phyloP scores from a whole-genome alignment of 2,888 invertebrate species.

The Idaea biselata region DNA sequence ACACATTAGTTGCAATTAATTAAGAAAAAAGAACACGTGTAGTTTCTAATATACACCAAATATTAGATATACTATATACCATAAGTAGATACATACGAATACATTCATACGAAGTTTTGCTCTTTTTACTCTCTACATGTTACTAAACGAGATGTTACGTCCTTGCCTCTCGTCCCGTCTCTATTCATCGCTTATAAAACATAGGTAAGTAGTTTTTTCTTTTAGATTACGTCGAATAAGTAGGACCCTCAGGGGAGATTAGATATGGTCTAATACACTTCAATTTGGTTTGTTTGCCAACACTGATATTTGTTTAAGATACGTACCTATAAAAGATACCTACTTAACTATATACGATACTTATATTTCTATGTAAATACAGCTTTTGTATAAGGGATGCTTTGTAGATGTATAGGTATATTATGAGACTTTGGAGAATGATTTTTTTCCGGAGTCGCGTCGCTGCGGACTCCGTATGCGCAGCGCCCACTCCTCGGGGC shows the following conservation, averaged over 20 bases:
- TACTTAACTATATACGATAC: background rate
- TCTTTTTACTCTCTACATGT: too few relatives aligned
- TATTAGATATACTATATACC: too few relatives aligned
- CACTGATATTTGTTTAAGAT: background rate
- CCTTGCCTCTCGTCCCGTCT: background rate
- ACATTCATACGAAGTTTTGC: too few relatives aligned
- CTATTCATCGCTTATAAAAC: background rate
- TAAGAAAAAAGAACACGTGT: too few relatives aligned
- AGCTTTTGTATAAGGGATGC: background rate
- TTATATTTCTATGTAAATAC: background rate
- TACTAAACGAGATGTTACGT: background rate
- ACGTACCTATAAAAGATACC: too few relatives aligned
- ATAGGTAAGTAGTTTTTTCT: background rate
- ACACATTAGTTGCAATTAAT: too few relatives aligned
- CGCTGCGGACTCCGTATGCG: too few relatives aligned
- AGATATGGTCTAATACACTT: background rate
- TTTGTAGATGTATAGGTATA: too few relatives aligned
- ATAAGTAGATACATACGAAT: too few relatives aligned
- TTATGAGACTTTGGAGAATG: too few relatives aligned
- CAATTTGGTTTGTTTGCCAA: background rate
- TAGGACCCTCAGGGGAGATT: background rate
- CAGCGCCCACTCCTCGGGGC: too few relatives aligned
- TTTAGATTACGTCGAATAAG: background rate
- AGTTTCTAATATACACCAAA: too few relatives aligned
- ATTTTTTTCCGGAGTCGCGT: slow-evolving; percentile 59